Evolutionary conservation across 2,113 vertebrate species (phyloP), one percentile per base, ranked within the genome.

Genomic region (Callithrix jacchus): DNA sequence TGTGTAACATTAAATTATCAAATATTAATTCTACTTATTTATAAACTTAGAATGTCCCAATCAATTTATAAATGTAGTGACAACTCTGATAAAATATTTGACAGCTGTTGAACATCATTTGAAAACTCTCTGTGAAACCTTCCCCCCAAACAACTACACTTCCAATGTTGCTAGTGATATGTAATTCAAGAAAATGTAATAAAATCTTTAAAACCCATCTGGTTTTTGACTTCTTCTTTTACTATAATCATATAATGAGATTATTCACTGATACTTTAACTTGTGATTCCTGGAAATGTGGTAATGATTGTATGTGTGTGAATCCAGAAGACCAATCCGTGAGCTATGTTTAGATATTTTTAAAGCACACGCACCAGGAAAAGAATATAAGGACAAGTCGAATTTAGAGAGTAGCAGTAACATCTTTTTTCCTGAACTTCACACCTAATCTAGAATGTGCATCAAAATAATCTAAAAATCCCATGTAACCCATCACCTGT

Each of bases 91-190:
- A 89, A 96, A 91, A 61, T 66, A 45, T 18, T 14, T 54, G 12
- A 85, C 1, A 74, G 52, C 27, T 96, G 30, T 61, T 40, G 83
- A 93, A 84, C 37, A 94, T 4, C 30, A 7, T 74, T 52, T 68
- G 52, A 83, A 94, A 90, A 95, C 70, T 88, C 58, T 87, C 68
- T 87, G 56, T 64, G 49, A 96, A 93, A 97, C 17, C 4, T n/a
- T 80, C 37, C 83, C 54, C 80, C 42, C 80, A 86, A 93, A 92
- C 52, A 89, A 64, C 40, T 70, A 89, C 25, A 74, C 32, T 92
- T 42, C 87, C 25, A 89, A 80, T 42, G 16, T 12, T 92, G 30
- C 58, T 58, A 86, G 9, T 74, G 27, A 77, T 32, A 74, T 5
- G 2, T 54, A 58, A 95, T 45, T 88, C 23, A 87, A 81, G 37